Conservation (phyloP, 2,113 vertebrate species). For the Mugil cephalus region DNA sequence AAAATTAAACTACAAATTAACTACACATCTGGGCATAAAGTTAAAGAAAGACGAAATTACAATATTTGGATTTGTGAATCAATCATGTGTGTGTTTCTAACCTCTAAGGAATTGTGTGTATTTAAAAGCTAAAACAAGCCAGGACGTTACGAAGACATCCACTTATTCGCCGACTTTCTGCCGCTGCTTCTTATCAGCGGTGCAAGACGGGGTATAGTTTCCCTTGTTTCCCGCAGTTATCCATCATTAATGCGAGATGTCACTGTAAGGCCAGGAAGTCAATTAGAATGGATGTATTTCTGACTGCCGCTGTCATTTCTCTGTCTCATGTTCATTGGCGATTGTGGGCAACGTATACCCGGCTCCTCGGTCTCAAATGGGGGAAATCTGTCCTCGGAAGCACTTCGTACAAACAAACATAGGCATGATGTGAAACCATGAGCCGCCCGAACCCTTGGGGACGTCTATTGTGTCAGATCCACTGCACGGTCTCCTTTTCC, state of each 20-base stretch:
- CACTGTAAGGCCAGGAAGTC: slow-evolving; percentile 79
- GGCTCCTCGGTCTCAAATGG: slow-evolving; percentile 42
- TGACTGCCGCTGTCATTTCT: slow-evolving; percentile 69
- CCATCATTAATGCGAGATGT: slow-evolving; percentile 74
- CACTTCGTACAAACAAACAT: slow-evolving; percentile 77
- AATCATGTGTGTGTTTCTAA: no score
- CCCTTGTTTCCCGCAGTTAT: slow-evolving; percentile 70
- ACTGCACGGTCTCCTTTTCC: slow-evolving; percentile 41
- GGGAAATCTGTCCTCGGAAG: slow-evolving; percentile 65
- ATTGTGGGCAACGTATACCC: slow-evolving; percentile 57
- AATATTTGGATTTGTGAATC: no score
- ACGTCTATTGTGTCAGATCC: slow-evolving; percentile 69
- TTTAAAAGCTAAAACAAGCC: no score
- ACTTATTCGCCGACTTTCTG: background rate
- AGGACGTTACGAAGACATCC: no score
- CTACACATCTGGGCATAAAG: no score
- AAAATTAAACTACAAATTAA: no score
- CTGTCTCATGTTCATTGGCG: slow-evolving; percentile 71
- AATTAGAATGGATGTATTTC: slow-evolving; percentile 82
- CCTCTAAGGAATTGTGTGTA: no score
- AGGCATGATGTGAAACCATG: slow-evolving; percentile 69
- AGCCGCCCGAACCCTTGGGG: slow-evolving; percentile 51
- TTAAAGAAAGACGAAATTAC: no score
- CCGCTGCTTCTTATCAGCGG: slow-evolving; percentile 31
- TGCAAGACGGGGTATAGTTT: slow-evolving; percentile 42